These are phyloP conservation scores for Parnassius apollo DNA, from an alignment of 2,888 invertebrate species.

Conservation along the genomic window DNA sequence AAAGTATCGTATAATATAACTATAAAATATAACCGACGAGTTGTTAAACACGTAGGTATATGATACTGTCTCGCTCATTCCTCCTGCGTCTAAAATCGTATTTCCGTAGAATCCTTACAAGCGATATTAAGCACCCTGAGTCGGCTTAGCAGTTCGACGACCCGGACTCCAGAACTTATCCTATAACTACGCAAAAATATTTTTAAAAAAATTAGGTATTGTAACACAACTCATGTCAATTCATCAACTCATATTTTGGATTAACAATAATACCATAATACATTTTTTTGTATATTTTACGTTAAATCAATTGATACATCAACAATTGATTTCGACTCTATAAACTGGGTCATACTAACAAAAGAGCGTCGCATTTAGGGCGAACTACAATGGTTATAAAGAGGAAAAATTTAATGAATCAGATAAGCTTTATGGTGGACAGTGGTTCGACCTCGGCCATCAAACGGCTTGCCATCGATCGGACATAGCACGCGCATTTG, in stretches of 20 bases:
- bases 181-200: conserved; percentile 46
- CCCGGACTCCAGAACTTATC: conserved; percentile 64
- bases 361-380: conserved; percentile 64
- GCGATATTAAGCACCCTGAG: conserved; percentile 75
- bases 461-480: conserved; percentile 74
- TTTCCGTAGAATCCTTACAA: conserved; percentile 81
- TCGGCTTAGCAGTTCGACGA: conserved; percentile 78
- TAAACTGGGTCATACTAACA: conserved; percentile 73
- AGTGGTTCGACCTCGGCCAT: conserved; percentile 77
- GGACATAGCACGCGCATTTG: conserved; percentile 57
- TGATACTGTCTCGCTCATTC: conserved; percentile 51
- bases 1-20: too few species aligned
- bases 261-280: not conserved
- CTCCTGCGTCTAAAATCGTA: conserved; percentile 73
- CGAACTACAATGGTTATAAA: conserved; percentile 58
- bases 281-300: conserved; percentile 25
- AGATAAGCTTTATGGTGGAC: conserved; percentile 76
- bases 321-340: conserved; percentile 65
- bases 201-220: conserved; percentile 53
- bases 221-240: conserved; percentile 23
- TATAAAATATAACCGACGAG: conserved; percentile 7
- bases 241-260: not conserved
- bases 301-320: conserved; percentile 47
- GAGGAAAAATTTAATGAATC: conserved; percentile 67
- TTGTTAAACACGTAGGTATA: conserved; percentile 28